Evolutionary conservation across 2,113 vertebrate genomes (phyloP), one percentile per base, ranked within the genome.

Genomic region (Amphiprion percula): DNA sequence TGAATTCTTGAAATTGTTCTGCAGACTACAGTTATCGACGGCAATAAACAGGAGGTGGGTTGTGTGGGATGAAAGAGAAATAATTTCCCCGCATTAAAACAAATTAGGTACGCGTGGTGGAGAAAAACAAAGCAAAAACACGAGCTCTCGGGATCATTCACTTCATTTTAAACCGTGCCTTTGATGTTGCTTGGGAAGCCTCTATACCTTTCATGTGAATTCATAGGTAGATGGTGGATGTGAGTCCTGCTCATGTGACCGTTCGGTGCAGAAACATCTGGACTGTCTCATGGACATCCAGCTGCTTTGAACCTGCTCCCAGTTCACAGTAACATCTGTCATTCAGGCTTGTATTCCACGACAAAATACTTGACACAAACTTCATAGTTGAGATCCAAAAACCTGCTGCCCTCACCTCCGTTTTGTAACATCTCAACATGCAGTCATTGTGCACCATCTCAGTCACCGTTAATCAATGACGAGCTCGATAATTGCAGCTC

Each of bases 1-100:
- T 52, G 12, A 41, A 61, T 67, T n/a, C 10, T 23, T 37, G 10
- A 28, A 60, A 49, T 8, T 21, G 8, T 33, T 63, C 47, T 53
- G 30, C 19, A 30, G 11, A 37, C 16, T n/a, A 9, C 33, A 7
- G 11, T 68, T 11, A n/a, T 28, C 9, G 63, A 30, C 52, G 54
- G 4, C 17, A 82, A 41, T 77, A 44, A 72, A 30, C 28, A 70
- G 33, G 41, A 69, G 17, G 30, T 61, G 71, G 54, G 19, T 33
- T 64, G 11, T 0, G 15, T 58, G 66, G 21, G 61, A 84, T 71
- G 5, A 78, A 80, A 69, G 23, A 28, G 59, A 66, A 79, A 65
- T 28, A 50, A 37, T n/a, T 46, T 6, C 8, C 17, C n/a, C 41
- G 59, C 26, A 52, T 77, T 72, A 75, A 79, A 39, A 54, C 53